Conservation (phyloP, 1,140 invertebrate species). For the Drosophila suzukii region DNA sequence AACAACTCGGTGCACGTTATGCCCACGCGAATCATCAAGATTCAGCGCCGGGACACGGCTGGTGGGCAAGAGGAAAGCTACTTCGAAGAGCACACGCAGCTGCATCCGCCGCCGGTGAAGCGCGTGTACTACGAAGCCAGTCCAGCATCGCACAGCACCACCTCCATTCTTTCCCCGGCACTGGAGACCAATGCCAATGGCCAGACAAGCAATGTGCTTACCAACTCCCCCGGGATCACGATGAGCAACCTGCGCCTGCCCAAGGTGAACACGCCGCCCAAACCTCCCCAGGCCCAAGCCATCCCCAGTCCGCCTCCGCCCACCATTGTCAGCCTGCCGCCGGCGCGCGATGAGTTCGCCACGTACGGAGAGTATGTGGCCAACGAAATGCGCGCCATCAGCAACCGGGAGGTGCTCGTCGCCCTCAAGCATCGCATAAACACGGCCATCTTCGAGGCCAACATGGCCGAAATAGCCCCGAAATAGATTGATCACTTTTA, state of each 20-base stretch:
- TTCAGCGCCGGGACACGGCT: constrained; percentile 65
- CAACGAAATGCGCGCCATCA: constrained; percentile 80
- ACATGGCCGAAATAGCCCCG: constrained; percentile 74
- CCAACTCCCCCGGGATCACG: constrained; percentile 34
- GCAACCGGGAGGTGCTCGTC: constrained; percentile 72
- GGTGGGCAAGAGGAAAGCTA: constrained; percentile 53
- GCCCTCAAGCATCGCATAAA: constrained; percentile 83
- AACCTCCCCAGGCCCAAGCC: constrained; percentile 45
- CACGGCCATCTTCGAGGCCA: constrained; percentile 82
- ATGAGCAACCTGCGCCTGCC: constrained; percentile 54
- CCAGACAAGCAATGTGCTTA: constrained; percentile 18
- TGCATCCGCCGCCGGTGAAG: constrained; percentile 54
- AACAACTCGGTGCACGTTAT: constrained; percentile 59
- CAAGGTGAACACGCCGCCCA: constrained; percentile 48
- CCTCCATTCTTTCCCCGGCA: constrained; percentile 56
- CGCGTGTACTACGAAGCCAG: constrained; percentile 69
- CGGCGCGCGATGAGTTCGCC: constrained; percentile 68
- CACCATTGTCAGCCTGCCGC: constrained; percentile 21
- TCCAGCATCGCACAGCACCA: constrained; percentile 34
- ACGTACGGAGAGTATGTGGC: constrained; percentile 82
- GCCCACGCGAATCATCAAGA: constrained; percentile 75
- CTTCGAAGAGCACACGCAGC: constrained; percentile 57
- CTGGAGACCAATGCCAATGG: constrained; percentile 34
- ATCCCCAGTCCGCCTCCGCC: constrained; percentile 33
- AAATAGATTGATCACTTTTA: constrained; percentile 60